Percentiles rank a stretch among this genome's conserved stretches.
Evolutionary conservation across 2,113 vertebrate genomes (phyloP).

Genomic region (Petromus typicus): DNA sequence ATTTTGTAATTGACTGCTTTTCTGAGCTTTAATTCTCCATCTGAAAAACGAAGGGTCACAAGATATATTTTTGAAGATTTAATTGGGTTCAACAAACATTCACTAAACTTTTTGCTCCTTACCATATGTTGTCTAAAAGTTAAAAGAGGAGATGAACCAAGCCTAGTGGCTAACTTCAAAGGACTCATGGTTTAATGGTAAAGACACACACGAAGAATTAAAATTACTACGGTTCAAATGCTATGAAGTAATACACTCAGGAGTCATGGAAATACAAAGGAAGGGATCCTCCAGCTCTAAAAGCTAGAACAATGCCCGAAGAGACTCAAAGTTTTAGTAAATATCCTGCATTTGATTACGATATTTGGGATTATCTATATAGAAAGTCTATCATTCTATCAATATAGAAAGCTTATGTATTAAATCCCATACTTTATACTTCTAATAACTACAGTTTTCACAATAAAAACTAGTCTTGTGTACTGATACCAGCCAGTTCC

Average conservation of each 20-base stretch:
- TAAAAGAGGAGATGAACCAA: conserved; percentile 45
- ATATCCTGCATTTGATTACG: conserved; percentile 51
- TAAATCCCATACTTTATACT: conserved; percentile 37
- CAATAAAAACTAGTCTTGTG: background rate
- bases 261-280: conserved; percentile 35
- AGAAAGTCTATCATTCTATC: no score
- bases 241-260: conserved; percentile 49
- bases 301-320: background rate
- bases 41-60: conserved; percentile 8
- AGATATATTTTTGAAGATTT: conserved; percentile 36
- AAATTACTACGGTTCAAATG: conserved; percentile 53
- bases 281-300: background rate
- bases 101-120: conserved; percentile 35
- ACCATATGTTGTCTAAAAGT: conserved; percentile 6
- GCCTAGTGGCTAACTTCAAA: conserved; percentile 61
- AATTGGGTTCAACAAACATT: conserved; percentile 59
- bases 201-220: conserved; percentile 56
- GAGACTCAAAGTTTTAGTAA: conserved; percentile 50
- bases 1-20: conserved; percentile 4
- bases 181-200: conserved; percentile 14
- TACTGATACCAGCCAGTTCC: background rate
- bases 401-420: background rate
- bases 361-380: background rate
- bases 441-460: background rate
- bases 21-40: conserved; percentile 50